phyloP scores from a whole-genome alignment of 2,113 vertebrate genomes.

The Eudyptes chrysolophus region DNA sequence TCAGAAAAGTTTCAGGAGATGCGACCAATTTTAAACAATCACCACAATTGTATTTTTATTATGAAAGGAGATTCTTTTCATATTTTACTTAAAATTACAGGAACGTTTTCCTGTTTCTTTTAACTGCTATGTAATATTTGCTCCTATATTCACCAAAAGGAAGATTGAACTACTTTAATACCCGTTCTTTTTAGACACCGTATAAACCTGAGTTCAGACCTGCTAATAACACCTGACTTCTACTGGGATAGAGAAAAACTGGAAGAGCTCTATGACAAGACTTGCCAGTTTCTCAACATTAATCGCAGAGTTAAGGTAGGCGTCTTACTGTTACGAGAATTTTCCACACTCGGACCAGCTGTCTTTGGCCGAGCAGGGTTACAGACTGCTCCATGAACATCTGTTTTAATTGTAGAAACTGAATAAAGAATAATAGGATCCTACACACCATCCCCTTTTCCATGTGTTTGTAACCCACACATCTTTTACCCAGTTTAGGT shows the following conservation, averaged over 20 bases:
- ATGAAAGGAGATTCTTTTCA: background rate
- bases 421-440: background rate
- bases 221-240: conserved; percentile 96
- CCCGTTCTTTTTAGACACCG: conserved; percentile 81
- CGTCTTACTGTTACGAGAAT: background rate
- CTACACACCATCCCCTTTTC: background rate
- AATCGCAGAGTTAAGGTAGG: conserved; percentile 92
- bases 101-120: background rate
- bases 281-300: conserved; percentile 95
- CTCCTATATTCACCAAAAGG: background rate
- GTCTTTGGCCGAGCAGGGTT: background rate
- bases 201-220: conserved; percentile 96
- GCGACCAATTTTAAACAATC: background rate
- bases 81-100: background rate
- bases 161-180: background rate
- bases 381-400: background rate
- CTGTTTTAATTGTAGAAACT: background rate
- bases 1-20: background rate
- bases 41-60: background rate
- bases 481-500: background rate
- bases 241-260: conserved; percentile 98
- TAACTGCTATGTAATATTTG: background rate
- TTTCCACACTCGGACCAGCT: background rate
- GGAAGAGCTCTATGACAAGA: conserved; percentile 96
- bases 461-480: fast-evolving